Base-by-base conservation (phyloP, 1,140 invertebrate species). In the Mizuhopecten yessoensis region DNA sequence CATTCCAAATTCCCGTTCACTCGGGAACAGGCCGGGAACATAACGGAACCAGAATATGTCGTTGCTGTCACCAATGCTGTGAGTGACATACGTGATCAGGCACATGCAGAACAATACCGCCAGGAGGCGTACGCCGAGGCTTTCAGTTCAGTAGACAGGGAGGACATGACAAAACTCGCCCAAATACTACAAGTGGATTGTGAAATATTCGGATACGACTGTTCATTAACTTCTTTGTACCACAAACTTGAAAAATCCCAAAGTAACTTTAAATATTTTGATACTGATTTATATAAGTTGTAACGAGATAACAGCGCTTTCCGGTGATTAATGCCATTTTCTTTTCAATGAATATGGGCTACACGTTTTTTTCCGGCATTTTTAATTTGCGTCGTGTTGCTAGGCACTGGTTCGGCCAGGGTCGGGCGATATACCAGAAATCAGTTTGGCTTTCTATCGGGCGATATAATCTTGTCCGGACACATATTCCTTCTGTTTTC, bases 161-260 rank as follows among this genome's bases (percentile, higher is more conserved):
- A 89, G 7, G 92, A 91, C 34, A 86, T 90, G 15, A 20, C n/a
- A 34, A 39, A 33, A 86, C 86, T 92, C 0, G 34, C 57, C 33
- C 10, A 23, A 1, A 90, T 92, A 34, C 86, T 87, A 34, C 39
- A 86, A 88, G 88, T 86, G 1, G 92, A 92, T 57, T 92, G 90
- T 89, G 34, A 89, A 5, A 34, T 92, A 10, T 92, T 92, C 34
- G 88, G 92, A 33, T 92, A 92, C 86, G 88, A 92, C n/a, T 92
- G 91, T 90, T 75, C 57, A 29, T 75, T 75, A 75, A 1, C 57
- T n/a, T 5, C 23, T 1, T 75, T 75, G 17, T 75, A 75, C 17
- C 1, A 75, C 15, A 75, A 75, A 75, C 1, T 75, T 75, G n/a
- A 75, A 29, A 29, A 11, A n/a, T 75, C 11, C n/a, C 57, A 17